Evolutionary conservation across 2,888 invertebrate genomes (phyloP).

Genomic region (Graphium colonna): DNA sequence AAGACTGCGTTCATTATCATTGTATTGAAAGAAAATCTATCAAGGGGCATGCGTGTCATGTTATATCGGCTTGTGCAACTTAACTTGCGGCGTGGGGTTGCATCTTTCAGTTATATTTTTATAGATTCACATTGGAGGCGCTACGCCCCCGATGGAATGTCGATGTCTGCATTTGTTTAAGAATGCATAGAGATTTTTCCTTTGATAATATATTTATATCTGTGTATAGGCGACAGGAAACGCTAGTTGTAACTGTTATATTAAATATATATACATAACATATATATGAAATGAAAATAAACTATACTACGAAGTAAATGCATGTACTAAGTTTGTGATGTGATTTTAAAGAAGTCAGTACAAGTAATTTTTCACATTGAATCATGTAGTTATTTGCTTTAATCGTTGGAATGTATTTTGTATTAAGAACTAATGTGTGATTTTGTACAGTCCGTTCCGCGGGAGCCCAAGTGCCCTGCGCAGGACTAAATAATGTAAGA

Average conservation of each 20-base stretch:
- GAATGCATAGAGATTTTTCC: slow-evolving; percentile 60
- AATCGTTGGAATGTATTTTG: slow-evolving; percentile 53
- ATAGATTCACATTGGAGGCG: slow-evolving; percentile 54
- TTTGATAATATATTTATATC: slow-evolving; percentile 36
- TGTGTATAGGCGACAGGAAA: slow-evolving; percentile 40
- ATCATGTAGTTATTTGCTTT: slow-evolving; percentile 56
- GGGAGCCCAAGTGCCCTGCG: background rate
- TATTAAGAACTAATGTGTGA: slow-evolving; percentile 39
- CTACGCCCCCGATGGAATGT: slow-evolving; percentile 45
- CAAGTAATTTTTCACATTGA: slow-evolving; percentile 50
- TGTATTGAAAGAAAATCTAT: too few relatives aligned
- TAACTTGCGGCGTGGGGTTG: slow-evolving; percentile 51
- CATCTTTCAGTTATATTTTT: slow-evolving; percentile 64
- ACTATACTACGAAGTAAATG: slow-evolving; percentile 30
- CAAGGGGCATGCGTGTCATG: background rate
- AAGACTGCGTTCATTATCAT: too few relatives aligned
- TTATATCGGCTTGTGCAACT: background rate
- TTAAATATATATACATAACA: slow-evolving; percentile 16
- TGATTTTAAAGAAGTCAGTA: slow-evolving; percentile 63
- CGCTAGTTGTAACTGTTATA: slow-evolving; percentile 41
- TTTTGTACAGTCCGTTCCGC: slow-evolving; percentile 24
- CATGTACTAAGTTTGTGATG: slow-evolving; percentile 51
- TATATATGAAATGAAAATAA: slow-evolving; percentile 27
- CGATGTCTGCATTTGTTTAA: slow-evolving; percentile 70
- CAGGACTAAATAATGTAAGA: slow-evolving; percentile 23